Conservation (phyloP, 2,888 invertebrate species). For the Caenorhabditis afra region DNA sequence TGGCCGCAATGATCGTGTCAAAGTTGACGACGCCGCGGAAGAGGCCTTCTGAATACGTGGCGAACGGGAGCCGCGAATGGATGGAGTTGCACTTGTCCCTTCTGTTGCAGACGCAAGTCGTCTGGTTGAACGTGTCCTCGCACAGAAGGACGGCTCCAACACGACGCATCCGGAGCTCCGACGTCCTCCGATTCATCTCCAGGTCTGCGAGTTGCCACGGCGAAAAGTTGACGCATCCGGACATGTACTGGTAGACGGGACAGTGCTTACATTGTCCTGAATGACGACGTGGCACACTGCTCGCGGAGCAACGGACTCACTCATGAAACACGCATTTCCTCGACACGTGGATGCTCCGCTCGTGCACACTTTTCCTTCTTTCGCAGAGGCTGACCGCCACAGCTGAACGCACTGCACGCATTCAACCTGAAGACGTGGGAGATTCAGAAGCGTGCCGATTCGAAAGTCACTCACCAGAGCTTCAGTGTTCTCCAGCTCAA, state of each 20-base stretch:
- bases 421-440: slow-evolving; percentile 64
- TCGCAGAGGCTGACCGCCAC: slow-evolving; percentile 66
- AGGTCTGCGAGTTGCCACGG: slow-evolving; percentile 72
- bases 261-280: slow-evolving; percentile 75
- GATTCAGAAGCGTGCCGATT: too few species aligned
- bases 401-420: slow-evolving; percentile 73
- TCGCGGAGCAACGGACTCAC: slow-evolving; percentile 51
- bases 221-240: slow-evolving; percentile 70
- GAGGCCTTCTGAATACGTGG: slow-evolving; percentile 71
- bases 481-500: slow-evolving; percentile 55
- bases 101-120: slow-evolving; percentile 73
- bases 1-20: slow-evolving; percentile 67
- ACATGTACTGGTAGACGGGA: slow-evolving; percentile 75
- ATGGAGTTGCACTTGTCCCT: slow-evolving; percentile 74
- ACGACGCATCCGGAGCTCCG: slow-evolving; percentile 66
- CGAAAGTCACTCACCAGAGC: slow-evolving; percentile 23
- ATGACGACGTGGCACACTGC: slow-evolving; percentile 13
- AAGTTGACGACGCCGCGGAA: slow-evolving; percentile 72
- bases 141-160: slow-evolving; percentile 70
- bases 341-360: slow-evolving; percentile 68
- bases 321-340: slow-evolving; percentile 74
- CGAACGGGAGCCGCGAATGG: slow-evolving; percentile 66
- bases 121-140: slow-evolving; percentile 74
- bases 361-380: slow-evolving; percentile 68
- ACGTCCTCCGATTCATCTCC: slow-evolving; percentile 63